Evolutionary conservation across 2,113 vertebrate species (phyloP).

Genomic region (Puffinus mauretanicus): DNA sequence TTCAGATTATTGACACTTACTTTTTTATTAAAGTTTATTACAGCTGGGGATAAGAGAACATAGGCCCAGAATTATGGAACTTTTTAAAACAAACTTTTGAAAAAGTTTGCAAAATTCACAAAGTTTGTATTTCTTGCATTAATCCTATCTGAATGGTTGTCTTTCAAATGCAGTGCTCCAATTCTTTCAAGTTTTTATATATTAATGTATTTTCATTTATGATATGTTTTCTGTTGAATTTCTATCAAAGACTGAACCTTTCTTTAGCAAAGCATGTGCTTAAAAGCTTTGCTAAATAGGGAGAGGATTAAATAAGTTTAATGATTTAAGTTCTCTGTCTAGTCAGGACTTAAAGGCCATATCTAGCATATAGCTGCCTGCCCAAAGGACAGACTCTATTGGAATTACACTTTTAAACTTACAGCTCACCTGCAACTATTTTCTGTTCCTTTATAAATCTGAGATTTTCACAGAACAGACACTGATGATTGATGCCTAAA

Average conservation of each 20-base stretch:
- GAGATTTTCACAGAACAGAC: background rate
- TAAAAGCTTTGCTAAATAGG: constrained; percentile 12
- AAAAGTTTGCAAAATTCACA: constrained; percentile 59
- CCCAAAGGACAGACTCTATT: background rate
- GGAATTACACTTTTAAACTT: constrained; percentile 3
- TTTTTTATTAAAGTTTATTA: constrained; percentile 72
- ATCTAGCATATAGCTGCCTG: background rate
- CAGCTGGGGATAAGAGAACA: constrained; percentile 55
- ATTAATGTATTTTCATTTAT: constrained; percentile 20
- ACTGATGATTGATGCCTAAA: background rate
- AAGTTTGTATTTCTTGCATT: constrained; percentile 48
- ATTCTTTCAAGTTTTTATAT: constrained; percentile 39
- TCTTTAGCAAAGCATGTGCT: background rate
- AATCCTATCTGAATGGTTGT: constrained; percentile 44
- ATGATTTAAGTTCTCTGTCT: constrained; percentile 12
- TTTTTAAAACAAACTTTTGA: constrained; percentile 65
- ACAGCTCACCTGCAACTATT: background rate
- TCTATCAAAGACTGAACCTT: background rate
- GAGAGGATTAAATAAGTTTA: constrained; percentile 19
- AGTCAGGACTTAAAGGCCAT: background rate
- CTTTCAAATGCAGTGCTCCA: constrained; percentile 35
- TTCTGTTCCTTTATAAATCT: background rate
- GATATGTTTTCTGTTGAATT: background rate
- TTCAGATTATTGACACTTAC: constrained; percentile 72
- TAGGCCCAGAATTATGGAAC: constrained; percentile 48